Evolutionary conservation across 1,140 invertebrate species (phyloP), one percentile per base, ranked within the genome.

Genomic region (Vollenhovia emeryi): DNA sequence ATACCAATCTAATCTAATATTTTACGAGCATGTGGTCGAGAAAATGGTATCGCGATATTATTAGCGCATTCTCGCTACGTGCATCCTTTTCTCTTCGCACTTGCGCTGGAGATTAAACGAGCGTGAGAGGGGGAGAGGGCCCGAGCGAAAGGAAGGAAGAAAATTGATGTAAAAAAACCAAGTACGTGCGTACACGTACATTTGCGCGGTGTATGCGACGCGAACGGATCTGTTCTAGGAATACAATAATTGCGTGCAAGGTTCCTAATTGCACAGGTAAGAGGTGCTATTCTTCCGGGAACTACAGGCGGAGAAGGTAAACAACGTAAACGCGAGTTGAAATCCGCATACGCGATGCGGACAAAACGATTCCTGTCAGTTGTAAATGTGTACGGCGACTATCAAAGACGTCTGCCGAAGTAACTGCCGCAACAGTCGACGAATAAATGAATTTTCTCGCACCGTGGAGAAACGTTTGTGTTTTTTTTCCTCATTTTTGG

Each of bases 211-310:
- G 40, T 48, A 7, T 30, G 15, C 30, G 15, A 33, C 15, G 30
- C 30, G 36, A 74, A 27, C 27, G 13, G 8, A 43, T 18, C 30
- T 43, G n/a, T 43, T 60, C 5, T 30, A 43, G 45, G 18, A 45
- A 13, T 55, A 6, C 40, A 76, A 76, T 43, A 30, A 40, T 33
- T 27, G 15, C 59, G 3, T 13, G n/a, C 36, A 48, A 64, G 57
- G 9, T 30, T 21, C n/a, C 7, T 62, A 62, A 76, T 64, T 64
- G 18, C 4, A 48, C 33, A 76, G 8, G 21, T 60, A 76, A 76
- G 18, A 7, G 60, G 5, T 13, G 11, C 30, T 76, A 36, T 62
- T 43, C 2, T 30, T 30, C 7, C 2, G 18, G 0, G 33, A 36
- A 36, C 33, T 0, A 11, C 2, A 9, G 2, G 15, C 11, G 27